These are phyloP conservation scores for Marisa cornuarietis DNA, from an alignment of 1,140 invertebrate genomes.

Conservation along the genomic window DNA sequence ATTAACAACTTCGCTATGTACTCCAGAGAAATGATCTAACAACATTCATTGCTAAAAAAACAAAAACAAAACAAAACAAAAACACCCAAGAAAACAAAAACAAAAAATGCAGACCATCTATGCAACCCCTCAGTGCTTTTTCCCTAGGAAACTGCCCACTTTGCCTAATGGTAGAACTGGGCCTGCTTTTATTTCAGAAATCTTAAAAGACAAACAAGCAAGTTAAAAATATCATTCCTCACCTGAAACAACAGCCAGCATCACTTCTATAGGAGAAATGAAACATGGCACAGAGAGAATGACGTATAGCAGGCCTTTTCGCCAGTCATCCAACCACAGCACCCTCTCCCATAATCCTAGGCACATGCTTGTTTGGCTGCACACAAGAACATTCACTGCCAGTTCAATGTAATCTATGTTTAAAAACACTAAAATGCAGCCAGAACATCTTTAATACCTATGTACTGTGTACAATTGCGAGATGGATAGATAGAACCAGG, in stretches of 20 bases:
- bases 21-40: too few relatives aligned
- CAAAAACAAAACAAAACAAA: too few relatives aligned
- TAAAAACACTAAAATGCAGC: background rate
- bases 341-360: slow-evolving; percentile 63
- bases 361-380: slow-evolving; percentile 12
- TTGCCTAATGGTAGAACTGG: too few relatives aligned
- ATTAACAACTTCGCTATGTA: too few relatives aligned
- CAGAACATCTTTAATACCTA: background rate
- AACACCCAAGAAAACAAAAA: too few relatives aligned
- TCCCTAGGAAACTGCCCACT: too few relatives aligned
- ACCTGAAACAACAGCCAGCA: slow-evolving; percentile 46
- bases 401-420: background rate
- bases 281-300: slow-evolving; percentile 67
- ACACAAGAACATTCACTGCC: background rate
- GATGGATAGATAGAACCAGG: background rate
- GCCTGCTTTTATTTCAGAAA: too few relatives aligned
- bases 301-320: slow-evolving; percentile 68
- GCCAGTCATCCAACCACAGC: slow-evolving; percentile 68
- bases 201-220: too few relatives aligned
- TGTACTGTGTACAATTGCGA: background rate
- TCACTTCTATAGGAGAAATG: slow-evolving; percentile 65
- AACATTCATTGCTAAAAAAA: too few relatives aligned
- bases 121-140: too few relatives aligned
- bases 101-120: too few relatives aligned
- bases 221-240: background rate